Conservation (phyloP, 2,888 invertebrate genomes). For the Agonum fuliginosum region DNA sequence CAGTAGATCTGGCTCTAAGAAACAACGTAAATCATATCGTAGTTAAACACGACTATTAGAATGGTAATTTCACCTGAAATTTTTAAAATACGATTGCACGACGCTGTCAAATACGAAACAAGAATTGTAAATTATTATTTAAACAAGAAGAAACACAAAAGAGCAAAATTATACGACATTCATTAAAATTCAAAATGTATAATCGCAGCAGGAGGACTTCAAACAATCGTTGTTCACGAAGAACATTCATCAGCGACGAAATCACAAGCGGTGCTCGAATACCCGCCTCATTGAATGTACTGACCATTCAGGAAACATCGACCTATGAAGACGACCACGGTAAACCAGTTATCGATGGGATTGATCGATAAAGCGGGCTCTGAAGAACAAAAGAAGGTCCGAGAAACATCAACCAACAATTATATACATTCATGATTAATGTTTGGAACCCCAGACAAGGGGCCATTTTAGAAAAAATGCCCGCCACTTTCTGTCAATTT, state of each 20-base stretch:
- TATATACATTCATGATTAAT: constrained; percentile 56
- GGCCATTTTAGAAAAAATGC: constrained; percentile 41
- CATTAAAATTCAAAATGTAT: constrained; percentile 58
- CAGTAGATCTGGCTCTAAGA: constrained; percentile 36
- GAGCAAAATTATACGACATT: constrained; percentile 52
- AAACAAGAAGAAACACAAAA: constrained; percentile 43
- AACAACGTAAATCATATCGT: constrained; percentile 55
- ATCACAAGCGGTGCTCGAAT: constrained; percentile 34
- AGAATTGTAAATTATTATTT: constrained; percentile 26
- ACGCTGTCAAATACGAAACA: background rate
- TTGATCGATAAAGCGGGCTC: constrained; percentile 57
- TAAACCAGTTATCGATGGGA: constrained; percentile 58
- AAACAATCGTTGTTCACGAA: constrained; percentile 53
- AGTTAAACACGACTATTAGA: constrained; percentile 46
- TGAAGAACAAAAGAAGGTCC: constrained; percentile 53
- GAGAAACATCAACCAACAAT: constrained; percentile 55
- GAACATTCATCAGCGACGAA: constrained; percentile 52
- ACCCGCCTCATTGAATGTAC: constrained; percentile 29
- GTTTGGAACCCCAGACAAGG: constrained; percentile 43
- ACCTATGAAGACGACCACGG: constrained; percentile 48
- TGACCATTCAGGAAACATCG: constrained; percentile 47
- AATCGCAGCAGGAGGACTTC: constrained; percentile 50
- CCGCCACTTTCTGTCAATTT: constrained; percentile 36
- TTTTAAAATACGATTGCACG: constrained; percentile 16
- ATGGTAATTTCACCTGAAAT: constrained; percentile 28